A percentile compares a stretch with the other conserved stretches of the same genome.
Evolutionary conservation across 1,140 invertebrate genomes (phyloP).

Genomic region (Elysia chlorotica): DNA sequence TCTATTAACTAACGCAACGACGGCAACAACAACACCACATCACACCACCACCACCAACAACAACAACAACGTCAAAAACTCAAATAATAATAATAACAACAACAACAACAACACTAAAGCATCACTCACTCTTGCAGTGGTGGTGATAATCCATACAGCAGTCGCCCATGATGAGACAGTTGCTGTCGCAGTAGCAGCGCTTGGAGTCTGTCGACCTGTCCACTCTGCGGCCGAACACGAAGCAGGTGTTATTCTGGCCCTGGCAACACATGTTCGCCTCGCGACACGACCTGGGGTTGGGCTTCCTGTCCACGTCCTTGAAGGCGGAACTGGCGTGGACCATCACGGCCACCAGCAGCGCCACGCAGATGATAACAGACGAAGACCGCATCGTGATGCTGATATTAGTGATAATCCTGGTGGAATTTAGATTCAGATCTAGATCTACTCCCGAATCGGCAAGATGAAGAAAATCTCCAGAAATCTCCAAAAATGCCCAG

Average conservation of each 20-base stretch:
- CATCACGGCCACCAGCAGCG: background rate
- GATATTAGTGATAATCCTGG: no score
- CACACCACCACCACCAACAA: no score
- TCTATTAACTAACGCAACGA: no score
- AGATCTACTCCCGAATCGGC: no score
- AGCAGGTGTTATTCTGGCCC: constrained; percentile 50
- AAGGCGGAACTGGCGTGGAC: background rate
- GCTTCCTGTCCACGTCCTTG: background rate
- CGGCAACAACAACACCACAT: no score
- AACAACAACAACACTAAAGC: no score
- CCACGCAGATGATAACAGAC: background rate
- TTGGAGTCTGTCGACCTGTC: constrained; percentile 33
- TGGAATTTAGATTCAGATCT: no score
- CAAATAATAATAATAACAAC: no score
- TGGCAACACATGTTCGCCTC: constrained; percentile 42
- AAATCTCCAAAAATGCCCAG: no score
- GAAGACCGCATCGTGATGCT: no score
- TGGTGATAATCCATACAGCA: constrained; percentile 48
- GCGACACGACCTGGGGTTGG: constrained; percentile 30
- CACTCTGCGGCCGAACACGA: constrained; percentile 38
- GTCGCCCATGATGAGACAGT: constrained; percentile 43
- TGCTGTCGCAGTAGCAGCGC: constrained; percentile 49
- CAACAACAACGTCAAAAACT: no score
- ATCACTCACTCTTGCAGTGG: constrained; percentile 44
- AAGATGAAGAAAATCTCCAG: no score